Evolutionary conservation across 2,797 vertebrate genomes (phyloP), one percentile per base, ranked within the genome.

Genomic region (Myotis daubentonii): DNA sequence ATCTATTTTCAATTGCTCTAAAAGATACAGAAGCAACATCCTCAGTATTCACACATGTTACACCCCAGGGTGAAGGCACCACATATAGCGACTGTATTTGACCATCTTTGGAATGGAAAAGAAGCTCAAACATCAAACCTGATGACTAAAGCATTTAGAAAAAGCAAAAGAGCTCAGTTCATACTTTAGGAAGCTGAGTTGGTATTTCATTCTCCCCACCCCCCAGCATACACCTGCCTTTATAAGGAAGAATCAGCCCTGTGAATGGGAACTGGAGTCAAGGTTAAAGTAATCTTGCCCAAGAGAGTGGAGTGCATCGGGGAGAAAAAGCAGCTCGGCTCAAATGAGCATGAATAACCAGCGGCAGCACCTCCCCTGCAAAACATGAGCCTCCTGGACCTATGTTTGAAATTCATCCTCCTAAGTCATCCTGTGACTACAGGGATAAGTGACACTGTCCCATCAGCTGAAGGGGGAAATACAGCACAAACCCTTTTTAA

Each of bases 211-310:
- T 82, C 60, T 10, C 36, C 66, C 62, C 12, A 9, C 65, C 82
- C 68, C 53, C 87, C 95, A 79, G 62, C 83, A 96, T 4, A 89
- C 28, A 93, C 62, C 83, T 92, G 96, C 89, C 91, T 97, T 98
- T 98, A 95, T 89, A 95, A 96, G 84, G 94, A 97, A 97, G 78
- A 97, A 95, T 88, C 76, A 89, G 89, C 53, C 87, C 66, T 15
- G 88, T 55, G 97, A 97, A 95, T 96, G 96, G 97, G 89, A 96
- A 87, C 5, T 0, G 91, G 91, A 98, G 97, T 98, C 98, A 98
- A 98, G 98, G 98, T 98, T 98, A 98, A 97, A 98, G 91, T 87
- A 95, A 95, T 96, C 91, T 93, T 30, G 10, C 71, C 94, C 91
- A 91, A 85, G 91, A 93, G 92, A 97, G 86, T 60, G 33, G 81